These are phyloP conservation scores for Helleia helle DNA, from an alignment of 2,888 invertebrate genomes.

Conservation along the genomic window DNA sequence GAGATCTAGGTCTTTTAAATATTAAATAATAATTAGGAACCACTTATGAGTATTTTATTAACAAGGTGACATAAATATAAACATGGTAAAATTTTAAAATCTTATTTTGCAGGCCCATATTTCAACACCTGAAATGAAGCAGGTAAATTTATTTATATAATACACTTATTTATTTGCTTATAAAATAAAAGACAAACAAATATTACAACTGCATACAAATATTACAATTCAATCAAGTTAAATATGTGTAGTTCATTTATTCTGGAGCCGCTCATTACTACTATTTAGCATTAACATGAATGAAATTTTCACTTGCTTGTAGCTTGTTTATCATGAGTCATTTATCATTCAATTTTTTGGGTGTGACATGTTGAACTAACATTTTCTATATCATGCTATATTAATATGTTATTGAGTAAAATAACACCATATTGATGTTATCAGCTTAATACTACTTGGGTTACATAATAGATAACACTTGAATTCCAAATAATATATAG, in stretches of 20 bases:
- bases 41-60: too few species aligned
- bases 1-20: too few species aligned
- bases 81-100: slow-evolving; percentile 13
- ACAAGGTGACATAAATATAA: too few species aligned
- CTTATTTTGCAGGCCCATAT: slow-evolving; percentile 63
- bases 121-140: slow-evolving; percentile 70
- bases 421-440: not conserved
- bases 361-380: slow-evolving; percentile 7
- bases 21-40: too few species aligned
- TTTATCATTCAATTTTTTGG: not conserved
- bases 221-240: too few species aligned
- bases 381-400: not conserved
- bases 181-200: not conserved
- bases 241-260: too few species aligned
- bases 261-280: too few species aligned
- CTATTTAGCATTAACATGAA: too few species aligned
- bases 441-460: not conserved
- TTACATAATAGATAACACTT: not conserved
- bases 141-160: slow-evolving; percentile 42
- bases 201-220: not conserved
- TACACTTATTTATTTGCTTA: not conserved
- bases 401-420: slow-evolving; percentile 6
- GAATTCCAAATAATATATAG: not conserved
- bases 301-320: not conserved
- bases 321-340: not conserved